Percentiles rank a stretch among this genome's conserved stretches.
These are phyloP conservation scores for Antheraea yamamai DNA, from an alignment of 2,888 invertebrate genomes.

Conservation along the genomic window DNA sequence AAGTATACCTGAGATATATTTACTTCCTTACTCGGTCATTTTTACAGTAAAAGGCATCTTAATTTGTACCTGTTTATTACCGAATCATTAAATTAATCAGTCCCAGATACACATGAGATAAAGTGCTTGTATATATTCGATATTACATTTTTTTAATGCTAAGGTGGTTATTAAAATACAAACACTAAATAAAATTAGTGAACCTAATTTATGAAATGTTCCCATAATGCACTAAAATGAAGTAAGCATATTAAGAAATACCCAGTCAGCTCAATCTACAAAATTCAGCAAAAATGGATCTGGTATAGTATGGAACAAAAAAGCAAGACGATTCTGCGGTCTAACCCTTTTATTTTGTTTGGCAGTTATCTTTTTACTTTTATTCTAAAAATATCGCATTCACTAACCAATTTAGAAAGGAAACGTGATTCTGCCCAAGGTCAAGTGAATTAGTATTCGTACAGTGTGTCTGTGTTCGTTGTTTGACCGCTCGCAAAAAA, in stretches of 20 bases:
- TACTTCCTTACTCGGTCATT: background rate
- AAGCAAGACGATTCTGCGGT: slow-evolving; percentile 66
- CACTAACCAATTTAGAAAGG: slow-evolving; percentile 81
- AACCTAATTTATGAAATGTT: too few relatives aligned
- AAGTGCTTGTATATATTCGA: background rate
- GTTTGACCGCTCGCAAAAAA: slow-evolving; percentile 78
- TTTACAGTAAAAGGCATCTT: background rate
- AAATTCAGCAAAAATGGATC: background rate
- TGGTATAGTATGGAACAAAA: slow-evolving; percentile 56
- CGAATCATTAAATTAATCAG: background rate
- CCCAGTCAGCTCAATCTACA: background rate
- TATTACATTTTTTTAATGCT: background rate
- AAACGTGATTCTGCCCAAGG: slow-evolving; percentile 80
- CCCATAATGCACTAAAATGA: background rate
- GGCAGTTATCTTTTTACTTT: slow-evolving; percentile 73
- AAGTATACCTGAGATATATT: background rate
- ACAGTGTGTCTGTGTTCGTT: slow-evolving; percentile 72
- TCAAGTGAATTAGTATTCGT: slow-evolving; percentile 78
- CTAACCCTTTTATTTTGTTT: slow-evolving; percentile 76
- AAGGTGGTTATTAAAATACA: background rate
- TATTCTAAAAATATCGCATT: slow-evolving; percentile 80
- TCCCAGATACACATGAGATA: background rate
- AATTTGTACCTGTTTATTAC: background rate
- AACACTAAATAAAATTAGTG: background rate
- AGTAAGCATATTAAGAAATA: background rate